Percentiles rank a stretch among this genome's conserved stretches.
Conservation (phyloP, 2,113 vertebrate species). For the Gadus macrocephalus region DNA sequence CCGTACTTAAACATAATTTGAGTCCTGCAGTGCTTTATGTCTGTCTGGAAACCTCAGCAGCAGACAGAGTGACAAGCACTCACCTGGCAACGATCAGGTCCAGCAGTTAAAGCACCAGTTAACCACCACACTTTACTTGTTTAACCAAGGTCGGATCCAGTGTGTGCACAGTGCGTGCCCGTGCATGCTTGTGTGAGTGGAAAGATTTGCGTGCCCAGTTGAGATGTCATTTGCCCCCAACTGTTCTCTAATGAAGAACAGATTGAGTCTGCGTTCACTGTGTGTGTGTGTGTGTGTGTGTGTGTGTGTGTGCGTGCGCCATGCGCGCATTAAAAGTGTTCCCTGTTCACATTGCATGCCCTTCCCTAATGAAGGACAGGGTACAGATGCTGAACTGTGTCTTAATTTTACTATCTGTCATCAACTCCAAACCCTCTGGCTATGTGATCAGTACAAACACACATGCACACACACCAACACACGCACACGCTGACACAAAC, state of each 20-base stretch:
- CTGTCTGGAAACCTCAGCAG: constrained; percentile 20
- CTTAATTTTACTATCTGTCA: constrained; percentile 58
- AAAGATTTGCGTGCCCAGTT: constrained; percentile 38
- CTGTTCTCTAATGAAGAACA: constrained; percentile 68
- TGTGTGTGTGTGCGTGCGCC: not conserved
- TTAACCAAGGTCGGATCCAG: constrained; percentile 66
- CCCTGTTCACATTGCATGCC: constrained; percentile 37
- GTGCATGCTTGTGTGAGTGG: not conserved
- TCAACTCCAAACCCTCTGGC: constrained; percentile 40
- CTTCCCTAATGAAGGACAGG: constrained; percentile 57
- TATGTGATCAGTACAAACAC: not conserved
- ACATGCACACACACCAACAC: constrained; percentile 18
- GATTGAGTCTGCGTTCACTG: constrained; percentile 48
- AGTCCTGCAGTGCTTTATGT: too few species aligned
- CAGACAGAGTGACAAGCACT: constrained; percentile 31
- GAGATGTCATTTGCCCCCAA: constrained; percentile 63
- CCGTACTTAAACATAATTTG: too few species aligned
- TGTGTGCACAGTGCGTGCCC: constrained; percentile 40
- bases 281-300: constrained; percentile 12
- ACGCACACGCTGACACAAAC: not conserved
- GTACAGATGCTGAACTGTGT: constrained; percentile 42
- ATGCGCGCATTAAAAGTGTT: constrained; percentile 29
- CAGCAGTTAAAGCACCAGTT: constrained; percentile 53
- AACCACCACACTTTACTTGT: constrained; percentile 47
- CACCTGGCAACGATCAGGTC: constrained; percentile 60